Percentiles rank a stretch among this genome's conserved stretches.
These are phyloP conservation scores for Diadromus collaris DNA, from an alignment of 2,888 invertebrate genomes.

Conservation along the genomic window DNA sequence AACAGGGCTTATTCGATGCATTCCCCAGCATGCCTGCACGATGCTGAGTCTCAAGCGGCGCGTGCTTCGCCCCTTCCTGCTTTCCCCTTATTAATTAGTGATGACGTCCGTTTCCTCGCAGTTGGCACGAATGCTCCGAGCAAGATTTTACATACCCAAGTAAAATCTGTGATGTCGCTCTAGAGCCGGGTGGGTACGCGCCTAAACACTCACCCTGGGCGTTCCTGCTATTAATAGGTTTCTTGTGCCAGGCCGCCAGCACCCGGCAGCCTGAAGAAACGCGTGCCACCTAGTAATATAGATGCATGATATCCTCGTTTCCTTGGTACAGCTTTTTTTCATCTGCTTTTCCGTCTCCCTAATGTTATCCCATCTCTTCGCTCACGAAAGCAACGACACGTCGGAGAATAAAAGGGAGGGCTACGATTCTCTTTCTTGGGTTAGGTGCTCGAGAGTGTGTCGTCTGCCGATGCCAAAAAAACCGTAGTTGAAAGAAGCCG, in stretches of 20 bases:
- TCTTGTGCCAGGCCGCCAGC: slow-evolving; percentile 35
- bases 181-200: slow-evolving; percentile 18
- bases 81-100: slow-evolving; percentile 68
- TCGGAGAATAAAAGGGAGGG: slow-evolving; percentile 7
- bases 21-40: slow-evolving; percentile 13
- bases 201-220: slow-evolving; percentile 39
- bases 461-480: slow-evolving; percentile 21
- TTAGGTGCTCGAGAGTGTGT: slow-evolving; percentile 8
- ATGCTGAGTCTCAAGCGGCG: slow-evolving; percentile 41
- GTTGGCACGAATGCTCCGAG: slow-evolving; percentile 55
- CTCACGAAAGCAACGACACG: not conserved
- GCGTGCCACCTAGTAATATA: slow-evolving; percentile 41
- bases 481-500: slow-evolving; percentile 42
- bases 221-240: slow-evolving; percentile 54
- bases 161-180: slow-evolving; percentile 30
- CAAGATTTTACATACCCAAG: slow-evolving; percentile 26
- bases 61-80: slow-evolving; percentile 56
- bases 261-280: slow-evolving; percentile 46
- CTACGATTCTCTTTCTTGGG: slow-evolving; percentile 4
- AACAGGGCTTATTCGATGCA: not conserved
- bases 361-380: slow-evolving; percentile 6
- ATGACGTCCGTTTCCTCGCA: slow-evolving; percentile 69
- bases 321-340: slow-evolving; percentile 16
- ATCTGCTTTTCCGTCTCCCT: slow-evolving; percentile 13
- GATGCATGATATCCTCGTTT: slow-evolving; percentile 47